Percentiles rank a stretch among this genome's conserved stretches.
phyloP scores from a whole-genome alignment of 2,113 vertebrate species.

The Campylomormyrus numenius region DNA sequence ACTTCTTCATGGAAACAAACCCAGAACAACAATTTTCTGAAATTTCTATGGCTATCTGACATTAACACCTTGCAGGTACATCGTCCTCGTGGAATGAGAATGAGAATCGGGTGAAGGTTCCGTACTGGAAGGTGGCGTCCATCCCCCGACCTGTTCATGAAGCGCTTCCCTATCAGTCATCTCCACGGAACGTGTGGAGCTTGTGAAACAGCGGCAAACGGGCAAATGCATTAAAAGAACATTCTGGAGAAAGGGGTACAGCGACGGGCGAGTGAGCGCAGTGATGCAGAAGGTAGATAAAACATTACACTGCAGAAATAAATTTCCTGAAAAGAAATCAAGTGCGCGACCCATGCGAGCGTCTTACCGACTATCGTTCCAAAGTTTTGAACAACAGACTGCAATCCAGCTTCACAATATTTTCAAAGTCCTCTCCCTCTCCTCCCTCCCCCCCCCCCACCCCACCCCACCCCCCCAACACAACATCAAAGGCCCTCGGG shows the following conservation, averaged over 20 bases:
- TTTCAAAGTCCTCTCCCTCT: too few species aligned
- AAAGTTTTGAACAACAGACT: not conserved
- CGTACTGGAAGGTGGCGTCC: not conserved
- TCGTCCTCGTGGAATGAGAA: not conserved
- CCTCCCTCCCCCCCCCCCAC: not conserved
- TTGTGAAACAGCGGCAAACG: not conserved
- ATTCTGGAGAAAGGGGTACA: not conserved
- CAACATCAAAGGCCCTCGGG: too few species aligned
- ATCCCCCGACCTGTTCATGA: not conserved
- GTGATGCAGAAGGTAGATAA: not conserved
- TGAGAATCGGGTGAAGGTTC: not conserved
- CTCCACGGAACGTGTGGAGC: not conserved
- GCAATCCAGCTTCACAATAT: not conserved
- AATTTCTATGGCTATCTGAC: slow-evolving; percentile 2
- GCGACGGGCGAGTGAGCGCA: not conserved
- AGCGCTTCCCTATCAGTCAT: not conserved
- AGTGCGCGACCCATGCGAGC: not conserved
- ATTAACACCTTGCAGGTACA: not conserved
- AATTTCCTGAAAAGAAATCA: slow-evolving; percentile 8
- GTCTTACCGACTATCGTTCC: not conserved
- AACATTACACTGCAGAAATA: slow-evolving; percentile 1
- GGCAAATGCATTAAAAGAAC: not conserved
- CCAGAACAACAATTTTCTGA: not conserved
- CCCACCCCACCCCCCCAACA: too few species aligned
- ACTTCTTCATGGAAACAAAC: not conserved